Conservation (phyloP, 2,888 invertebrate genomes). For the Erynnis tages region DNA sequence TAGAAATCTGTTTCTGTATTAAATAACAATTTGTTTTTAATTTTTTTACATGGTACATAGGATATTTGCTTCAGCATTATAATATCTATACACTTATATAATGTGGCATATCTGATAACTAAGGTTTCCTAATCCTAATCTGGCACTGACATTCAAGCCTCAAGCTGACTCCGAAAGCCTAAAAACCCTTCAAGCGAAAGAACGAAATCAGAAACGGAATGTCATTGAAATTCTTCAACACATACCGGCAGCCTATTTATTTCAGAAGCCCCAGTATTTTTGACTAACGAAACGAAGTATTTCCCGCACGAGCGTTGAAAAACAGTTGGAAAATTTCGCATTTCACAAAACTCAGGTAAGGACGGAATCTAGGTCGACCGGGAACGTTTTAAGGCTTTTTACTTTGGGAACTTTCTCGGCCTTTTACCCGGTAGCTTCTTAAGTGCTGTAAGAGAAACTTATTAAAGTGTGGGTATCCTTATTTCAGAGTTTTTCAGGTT, state of each 20-base stretch:
- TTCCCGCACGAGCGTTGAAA: slow-evolving; percentile 14
- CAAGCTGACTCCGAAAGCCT: too few species aligned
- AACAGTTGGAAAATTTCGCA: slow-evolving; percentile 24
- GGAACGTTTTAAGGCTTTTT: slow-evolving; percentile 27
- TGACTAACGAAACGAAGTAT: slow-evolving; percentile 18
- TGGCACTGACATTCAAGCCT: too few species aligned
- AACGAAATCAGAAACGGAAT: neutral
- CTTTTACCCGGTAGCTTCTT: slow-evolving; percentile 25
- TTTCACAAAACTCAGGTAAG: slow-evolving; percentile 26
- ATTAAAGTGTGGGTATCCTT: slow-evolving; percentile 25
- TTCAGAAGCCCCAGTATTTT: slow-evolving; percentile 10
- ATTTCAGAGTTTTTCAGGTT: slow-evolving; percentile 19
- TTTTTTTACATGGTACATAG: too few species aligned
- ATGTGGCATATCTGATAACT: too few species aligned
- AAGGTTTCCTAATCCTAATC: too few species aligned
- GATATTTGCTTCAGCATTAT: too few species aligned
- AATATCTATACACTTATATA: too few species aligned
- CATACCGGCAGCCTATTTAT: neutral
- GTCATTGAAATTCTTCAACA: slow-evolving; percentile 1
- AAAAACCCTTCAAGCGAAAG: too few species aligned
- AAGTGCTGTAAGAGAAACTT: slow-evolving; percentile 27
- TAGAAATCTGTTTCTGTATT: too few species aligned
- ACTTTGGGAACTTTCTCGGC: slow-evolving; percentile 28
- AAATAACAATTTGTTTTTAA: too few species aligned
- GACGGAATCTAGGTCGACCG: slow-evolving; percentile 23